Evolutionary conservation across 2,888 invertebrate species (phyloP).

Genomic region (Zygogramma bicolorata): DNA sequence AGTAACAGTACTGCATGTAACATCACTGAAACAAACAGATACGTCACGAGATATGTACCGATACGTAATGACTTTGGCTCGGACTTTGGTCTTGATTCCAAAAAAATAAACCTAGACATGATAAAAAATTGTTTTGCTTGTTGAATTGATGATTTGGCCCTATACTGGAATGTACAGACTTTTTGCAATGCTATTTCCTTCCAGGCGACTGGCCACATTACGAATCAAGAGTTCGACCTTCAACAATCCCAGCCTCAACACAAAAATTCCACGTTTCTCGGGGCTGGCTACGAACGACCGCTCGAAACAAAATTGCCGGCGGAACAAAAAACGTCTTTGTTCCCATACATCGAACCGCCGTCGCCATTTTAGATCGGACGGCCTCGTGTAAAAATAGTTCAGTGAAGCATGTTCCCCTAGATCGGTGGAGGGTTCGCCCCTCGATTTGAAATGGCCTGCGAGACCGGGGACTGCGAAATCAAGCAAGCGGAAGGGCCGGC

Average conservation of each 20-base stretch:
- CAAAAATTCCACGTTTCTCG: slow-evolving; percentile 17
- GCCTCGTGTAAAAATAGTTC: slow-evolving; percentile 66
- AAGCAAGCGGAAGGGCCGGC: slow-evolving; percentile 60
- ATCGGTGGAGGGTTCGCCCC: slow-evolving; percentile 60
- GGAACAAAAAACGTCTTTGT: slow-evolving; percentile 61
- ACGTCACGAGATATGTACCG: no score
- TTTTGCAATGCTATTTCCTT: neutral
- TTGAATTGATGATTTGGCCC: no score
- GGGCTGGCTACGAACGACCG: neutral
- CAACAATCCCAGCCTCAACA: neutral
- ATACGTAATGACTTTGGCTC: no score
- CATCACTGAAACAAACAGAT: no score
- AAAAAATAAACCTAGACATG: no score
- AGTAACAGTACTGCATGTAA: no score
- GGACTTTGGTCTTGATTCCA: no score
- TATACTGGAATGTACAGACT: no score
- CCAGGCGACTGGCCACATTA: neutral
- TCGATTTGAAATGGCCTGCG: slow-evolving; percentile 57
- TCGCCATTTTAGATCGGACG: slow-evolving; percentile 65
- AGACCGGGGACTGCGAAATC: slow-evolving; percentile 58
- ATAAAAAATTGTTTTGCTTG: no score
- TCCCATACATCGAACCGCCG: slow-evolving; percentile 61
- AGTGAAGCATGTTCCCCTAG: slow-evolving; percentile 65
- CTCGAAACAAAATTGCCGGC: slow-evolving; percentile 39
- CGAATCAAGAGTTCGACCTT: no score